Evolutionary conservation across 2,888 invertebrate species (phyloP).

Genomic region (Neoitamus cyanurus): DNA sequence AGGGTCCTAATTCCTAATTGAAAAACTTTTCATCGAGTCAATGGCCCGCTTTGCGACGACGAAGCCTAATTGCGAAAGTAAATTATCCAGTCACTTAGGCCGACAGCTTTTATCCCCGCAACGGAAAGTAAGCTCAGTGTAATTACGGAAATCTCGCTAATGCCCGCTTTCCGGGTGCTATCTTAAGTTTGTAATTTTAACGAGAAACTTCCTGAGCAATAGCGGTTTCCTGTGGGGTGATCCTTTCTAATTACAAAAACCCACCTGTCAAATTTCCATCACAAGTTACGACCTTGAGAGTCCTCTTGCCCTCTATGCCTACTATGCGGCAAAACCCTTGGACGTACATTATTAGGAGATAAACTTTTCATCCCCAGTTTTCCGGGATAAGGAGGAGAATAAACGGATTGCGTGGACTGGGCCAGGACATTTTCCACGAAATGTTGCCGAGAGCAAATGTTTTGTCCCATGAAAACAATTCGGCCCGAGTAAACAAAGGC

Average conservation of each 20-base stretch:
- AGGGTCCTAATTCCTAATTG: neutral
- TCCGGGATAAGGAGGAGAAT: neutral
- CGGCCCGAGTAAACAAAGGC: neutral
- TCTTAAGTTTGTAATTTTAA: neutral
- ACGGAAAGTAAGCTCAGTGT: neutral
- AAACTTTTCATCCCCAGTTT: neutral
- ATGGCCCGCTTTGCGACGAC: neutral
- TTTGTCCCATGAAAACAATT: neutral
- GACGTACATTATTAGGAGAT: neutral
- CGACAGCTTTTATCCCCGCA: neutral
- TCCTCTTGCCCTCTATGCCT: neutral
- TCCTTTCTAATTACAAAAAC: neutral
- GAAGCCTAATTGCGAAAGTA: neutral
- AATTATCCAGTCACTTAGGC: neutral
- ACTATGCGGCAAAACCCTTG: neutral
- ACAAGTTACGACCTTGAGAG: neutral
- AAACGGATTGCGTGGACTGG: neutral
- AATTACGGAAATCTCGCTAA: neutral
- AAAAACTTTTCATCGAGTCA: neutral
- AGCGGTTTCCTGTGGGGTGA: neutral
- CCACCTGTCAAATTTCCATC: neutral
- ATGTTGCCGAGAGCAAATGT: neutral
- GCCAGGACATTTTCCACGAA: neutral
- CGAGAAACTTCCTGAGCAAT: neutral
- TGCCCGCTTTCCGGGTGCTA: neutral